These are phyloP conservation scores for Cryptoleucopteryx plumbea DNA, from an alignment of 2,113 vertebrate species.

Conservation along the genomic window DNA sequence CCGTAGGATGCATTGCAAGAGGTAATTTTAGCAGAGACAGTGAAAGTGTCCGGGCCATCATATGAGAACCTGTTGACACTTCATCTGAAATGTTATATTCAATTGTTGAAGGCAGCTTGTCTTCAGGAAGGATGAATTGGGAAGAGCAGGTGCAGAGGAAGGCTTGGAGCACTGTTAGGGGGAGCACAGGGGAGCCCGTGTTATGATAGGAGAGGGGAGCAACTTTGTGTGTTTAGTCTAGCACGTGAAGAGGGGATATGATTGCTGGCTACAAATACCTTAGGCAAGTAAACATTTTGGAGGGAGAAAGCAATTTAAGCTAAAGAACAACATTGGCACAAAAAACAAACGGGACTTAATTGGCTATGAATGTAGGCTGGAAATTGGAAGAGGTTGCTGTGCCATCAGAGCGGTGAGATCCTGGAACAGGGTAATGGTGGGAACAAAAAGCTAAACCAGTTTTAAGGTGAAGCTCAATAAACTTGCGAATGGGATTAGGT, in stretches of 20 bases:
- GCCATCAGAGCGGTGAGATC: background rate
- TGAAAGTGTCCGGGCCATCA: background rate
- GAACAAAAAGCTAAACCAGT: background rate
- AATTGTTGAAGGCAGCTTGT: background rate
- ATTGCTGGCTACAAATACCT: background rate
- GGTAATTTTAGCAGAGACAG: background rate
- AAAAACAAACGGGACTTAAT: background rate
- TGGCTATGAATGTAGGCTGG: background rate
- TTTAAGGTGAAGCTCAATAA: background rate
- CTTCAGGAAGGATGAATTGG: background rate
- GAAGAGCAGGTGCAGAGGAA: background rate
- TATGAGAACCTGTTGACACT: background rate
- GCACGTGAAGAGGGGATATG: background rate
- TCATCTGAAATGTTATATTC: background rate
- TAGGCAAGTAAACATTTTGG: background rate
- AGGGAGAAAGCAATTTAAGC: background rate
- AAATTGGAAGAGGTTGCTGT: background rate
- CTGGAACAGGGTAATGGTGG: background rate
- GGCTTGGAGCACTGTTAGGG: background rate
- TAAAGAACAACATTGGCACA: background rate
- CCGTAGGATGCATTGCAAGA: background rate
- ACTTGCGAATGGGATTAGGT: background rate
- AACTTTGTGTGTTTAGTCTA: constrained; percentile 2
- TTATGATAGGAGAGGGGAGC: background rate
- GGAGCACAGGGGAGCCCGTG: background rate